phyloP scores from a whole-genome alignment of 2,113 vertebrate genomes.

The Tachuris rubrigastra region DNA sequence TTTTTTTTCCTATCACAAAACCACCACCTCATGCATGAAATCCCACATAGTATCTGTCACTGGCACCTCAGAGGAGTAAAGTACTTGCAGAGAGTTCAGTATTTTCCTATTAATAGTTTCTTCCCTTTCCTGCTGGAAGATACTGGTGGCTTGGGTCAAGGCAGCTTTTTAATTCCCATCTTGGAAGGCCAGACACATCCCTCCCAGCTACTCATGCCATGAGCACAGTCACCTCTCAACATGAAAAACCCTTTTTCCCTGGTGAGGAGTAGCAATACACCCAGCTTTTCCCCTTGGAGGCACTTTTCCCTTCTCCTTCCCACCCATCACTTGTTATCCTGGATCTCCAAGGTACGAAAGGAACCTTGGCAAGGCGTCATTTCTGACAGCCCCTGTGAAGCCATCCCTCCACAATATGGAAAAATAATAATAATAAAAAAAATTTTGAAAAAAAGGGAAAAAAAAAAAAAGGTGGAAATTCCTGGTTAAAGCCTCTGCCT shows the following conservation, averaged over 20 bases:
- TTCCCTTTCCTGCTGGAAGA: background rate
- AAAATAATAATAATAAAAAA: background rate
- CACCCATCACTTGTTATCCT: background rate
- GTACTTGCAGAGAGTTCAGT: background rate
- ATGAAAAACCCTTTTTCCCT: background rate
- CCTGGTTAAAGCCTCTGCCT: background rate
- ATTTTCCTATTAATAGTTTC: constrained; percentile 17
- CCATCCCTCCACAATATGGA: background rate
- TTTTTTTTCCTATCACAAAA: background rate
- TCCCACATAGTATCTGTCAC: constrained; percentile 47
- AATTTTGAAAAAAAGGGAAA: background rate
- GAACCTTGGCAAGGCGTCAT: background rate
- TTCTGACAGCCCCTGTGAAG: background rate
- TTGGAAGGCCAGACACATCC: background rate
- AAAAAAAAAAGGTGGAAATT: background rate
- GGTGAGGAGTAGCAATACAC: background rate
- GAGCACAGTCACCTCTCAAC: background rate
- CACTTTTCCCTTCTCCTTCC: background rate
- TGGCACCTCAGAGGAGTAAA: constrained; percentile 24
- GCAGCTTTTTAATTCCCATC: background rate
- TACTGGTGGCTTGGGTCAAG: background rate
- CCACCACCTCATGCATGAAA: background rate
- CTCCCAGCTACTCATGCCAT: background rate
- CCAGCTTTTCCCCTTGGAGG: background rate
- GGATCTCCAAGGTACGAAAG: background rate